Evolutionary conservation across 1,140 invertebrate genomes (phyloP), one percentile per base, ranked within the genome.

Genomic region (Cyphomyrmex costatus): DNA sequence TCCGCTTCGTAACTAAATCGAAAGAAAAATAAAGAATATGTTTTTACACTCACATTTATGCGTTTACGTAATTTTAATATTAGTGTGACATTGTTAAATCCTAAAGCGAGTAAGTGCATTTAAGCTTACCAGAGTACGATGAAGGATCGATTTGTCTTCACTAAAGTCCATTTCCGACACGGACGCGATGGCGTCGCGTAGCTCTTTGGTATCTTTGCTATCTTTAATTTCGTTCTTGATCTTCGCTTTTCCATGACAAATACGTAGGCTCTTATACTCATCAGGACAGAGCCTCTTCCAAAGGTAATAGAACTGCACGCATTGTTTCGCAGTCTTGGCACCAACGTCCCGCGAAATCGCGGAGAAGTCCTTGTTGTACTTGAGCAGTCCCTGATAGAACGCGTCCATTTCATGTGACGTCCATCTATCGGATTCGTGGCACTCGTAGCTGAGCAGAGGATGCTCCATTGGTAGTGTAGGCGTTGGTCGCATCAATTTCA

Each of bases 231-330:
- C 95, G 46, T 27, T 90, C 60, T 95, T 95, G 74, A 94, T 91
- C 82, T 94, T 95, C 80, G 90, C 90, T 87, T 94, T 94, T 60
- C 94, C 93, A 60, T 95, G 93, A 70, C 92, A 91, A 77, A 92
- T 88, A 86, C 97, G 95, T 46, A 98, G 92, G 86, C 96, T 95
- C 91, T 96, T 96, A 92, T 98, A 97, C 89, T 98, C 98, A 93
- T 99, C 98, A 76, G 97, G 97, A 90, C 98, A 99, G 19, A 98
- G 96, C 95, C 99, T 99, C 95, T 99, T 99, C 99, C 99, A 99
- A 90, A 99, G 96, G 94, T 99, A 99, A 95, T 99, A 99, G 95
- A 99, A 99, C 95, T 99, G 98, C 90, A 99, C 96, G 96, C 99
- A 99, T 92, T 99, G 98, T 93, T 98, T 99, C 5, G 97, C 97